phyloP scores from a whole-genome alignment of 2,888 invertebrate genomes.

The Vandiemenella viatica region DNA sequence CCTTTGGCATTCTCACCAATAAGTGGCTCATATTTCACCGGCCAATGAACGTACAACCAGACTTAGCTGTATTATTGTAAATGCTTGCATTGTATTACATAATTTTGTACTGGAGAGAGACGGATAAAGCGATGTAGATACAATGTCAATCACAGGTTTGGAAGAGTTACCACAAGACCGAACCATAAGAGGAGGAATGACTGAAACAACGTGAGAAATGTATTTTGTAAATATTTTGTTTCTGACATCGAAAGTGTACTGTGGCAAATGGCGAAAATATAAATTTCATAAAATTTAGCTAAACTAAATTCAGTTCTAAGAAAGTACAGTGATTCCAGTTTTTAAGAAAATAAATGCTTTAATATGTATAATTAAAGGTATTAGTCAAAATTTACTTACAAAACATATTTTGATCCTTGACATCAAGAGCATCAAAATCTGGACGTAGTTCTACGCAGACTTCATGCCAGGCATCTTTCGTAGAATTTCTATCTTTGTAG shows the following conservation, averaged over 20 bases:
- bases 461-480: background rate
- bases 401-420: background rate
- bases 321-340: no score
- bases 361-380: background rate
- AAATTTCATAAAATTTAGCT: background rate
- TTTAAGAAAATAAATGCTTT: background rate
- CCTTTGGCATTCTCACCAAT: slow-evolving; percentile 21
- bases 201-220: slow-evolving; percentile 16
- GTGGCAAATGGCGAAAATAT: slow-evolving; percentile 16
- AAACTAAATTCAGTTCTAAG: background rate
- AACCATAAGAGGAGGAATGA: slow-evolving; percentile 11
- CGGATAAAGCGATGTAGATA: slow-evolving; percentile 15
- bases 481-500: background rate
- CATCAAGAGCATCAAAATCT: background rate
- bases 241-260: slow-evolving; percentile 10
- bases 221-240: slow-evolving; percentile 12
- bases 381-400: background rate
- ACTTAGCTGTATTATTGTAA: slow-evolving; percentile 19
- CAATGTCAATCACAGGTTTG: slow-evolving; percentile 16
- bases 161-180: slow-evolving; percentile 13
- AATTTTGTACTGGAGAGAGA: slow-evolving; percentile 15
- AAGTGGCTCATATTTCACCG: slow-evolving; percentile 24
- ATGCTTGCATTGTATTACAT: slow-evolving; percentile 18
- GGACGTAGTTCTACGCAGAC: no score
- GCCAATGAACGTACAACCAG: slow-evolving; percentile 16